These are phyloP conservation scores for Gymnorhina tibicen DNA, from an alignment of 2,113 vertebrate species.

Conservation along the genomic window DNA sequence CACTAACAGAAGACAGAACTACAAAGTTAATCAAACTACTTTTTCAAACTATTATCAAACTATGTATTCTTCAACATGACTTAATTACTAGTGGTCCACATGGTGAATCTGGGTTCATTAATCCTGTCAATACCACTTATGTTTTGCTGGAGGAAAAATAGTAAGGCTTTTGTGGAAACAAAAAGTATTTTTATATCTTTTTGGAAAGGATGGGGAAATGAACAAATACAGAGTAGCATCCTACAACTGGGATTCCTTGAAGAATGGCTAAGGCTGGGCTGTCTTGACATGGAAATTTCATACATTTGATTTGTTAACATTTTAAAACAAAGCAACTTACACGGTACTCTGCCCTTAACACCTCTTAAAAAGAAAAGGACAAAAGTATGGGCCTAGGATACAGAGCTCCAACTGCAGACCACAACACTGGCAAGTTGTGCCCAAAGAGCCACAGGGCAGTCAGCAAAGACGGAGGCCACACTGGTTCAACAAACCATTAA, in stretches of 20 bases:
- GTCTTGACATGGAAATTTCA: background rate
- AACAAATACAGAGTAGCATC: background rate
- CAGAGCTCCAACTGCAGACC: background rate
- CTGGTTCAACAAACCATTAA: background rate
- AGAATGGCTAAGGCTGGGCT: background rate
- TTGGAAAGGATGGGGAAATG: background rate
- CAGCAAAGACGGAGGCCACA: background rate
- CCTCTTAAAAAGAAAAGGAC: background rate
- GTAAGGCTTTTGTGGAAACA: background rate
- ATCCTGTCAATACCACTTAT: background rate
- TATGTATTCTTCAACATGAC: background rate
- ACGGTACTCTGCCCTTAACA: background rate
- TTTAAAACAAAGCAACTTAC: background rate
- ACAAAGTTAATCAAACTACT: background rate
- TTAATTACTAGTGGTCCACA: background rate
- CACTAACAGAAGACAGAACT: background rate
- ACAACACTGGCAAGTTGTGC: background rate
- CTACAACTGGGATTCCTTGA: background rate
- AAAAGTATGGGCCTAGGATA: background rate
- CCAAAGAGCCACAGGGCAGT: background rate
- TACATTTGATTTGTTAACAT: background rate
- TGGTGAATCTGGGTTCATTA: background rate
- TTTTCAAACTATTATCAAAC: background rate
- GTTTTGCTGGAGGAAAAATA: background rate
- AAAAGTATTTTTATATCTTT: background rate